These are phyloP conservation scores for Microhierax caerulescens DNA, from an alignment of 2,797 vertebrate species.

Conservation along the genomic window DNA sequence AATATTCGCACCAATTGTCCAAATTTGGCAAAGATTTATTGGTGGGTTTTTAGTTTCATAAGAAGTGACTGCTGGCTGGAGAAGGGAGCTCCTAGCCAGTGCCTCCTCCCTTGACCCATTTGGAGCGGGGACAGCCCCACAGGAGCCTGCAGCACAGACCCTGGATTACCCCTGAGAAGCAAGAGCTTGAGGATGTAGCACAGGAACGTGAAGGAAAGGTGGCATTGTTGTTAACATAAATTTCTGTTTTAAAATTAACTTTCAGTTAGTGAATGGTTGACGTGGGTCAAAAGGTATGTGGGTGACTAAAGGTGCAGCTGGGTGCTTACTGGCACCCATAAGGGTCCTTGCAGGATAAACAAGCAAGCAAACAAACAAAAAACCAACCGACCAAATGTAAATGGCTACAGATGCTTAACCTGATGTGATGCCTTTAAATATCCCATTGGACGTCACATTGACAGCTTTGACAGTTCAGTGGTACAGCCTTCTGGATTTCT, in stretches of 20 bases:
- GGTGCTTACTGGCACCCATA: background rate
- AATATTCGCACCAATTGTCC: background rate
- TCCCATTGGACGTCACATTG: background rate
- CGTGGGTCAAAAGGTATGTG: background rate
- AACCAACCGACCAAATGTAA: background rate
- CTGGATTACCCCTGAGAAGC: background rate
- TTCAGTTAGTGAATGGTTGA: background rate
- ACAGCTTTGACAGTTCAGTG: background rate
- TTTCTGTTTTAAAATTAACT: background rate
- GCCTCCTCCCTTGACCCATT: background rate
- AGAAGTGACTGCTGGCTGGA: background rate
- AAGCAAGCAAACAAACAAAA: background rate
- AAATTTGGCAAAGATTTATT: background rate
- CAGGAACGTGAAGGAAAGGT: background rate
- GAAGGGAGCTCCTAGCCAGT: background rate
- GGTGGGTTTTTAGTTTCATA: background rate
- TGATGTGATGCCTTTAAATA: background rate
- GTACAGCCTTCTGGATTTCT: background rate
- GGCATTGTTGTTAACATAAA: background rate
- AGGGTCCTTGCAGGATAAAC: background rate
- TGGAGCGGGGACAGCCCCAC: accelerated
- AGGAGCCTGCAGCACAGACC: background rate
- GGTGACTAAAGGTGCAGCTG: background rate
- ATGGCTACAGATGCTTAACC: background rate
- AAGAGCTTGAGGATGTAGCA: background rate